phyloP scores from a whole-genome alignment of 1,140 invertebrate species.

The Anoplophora glabripennis region DNA sequence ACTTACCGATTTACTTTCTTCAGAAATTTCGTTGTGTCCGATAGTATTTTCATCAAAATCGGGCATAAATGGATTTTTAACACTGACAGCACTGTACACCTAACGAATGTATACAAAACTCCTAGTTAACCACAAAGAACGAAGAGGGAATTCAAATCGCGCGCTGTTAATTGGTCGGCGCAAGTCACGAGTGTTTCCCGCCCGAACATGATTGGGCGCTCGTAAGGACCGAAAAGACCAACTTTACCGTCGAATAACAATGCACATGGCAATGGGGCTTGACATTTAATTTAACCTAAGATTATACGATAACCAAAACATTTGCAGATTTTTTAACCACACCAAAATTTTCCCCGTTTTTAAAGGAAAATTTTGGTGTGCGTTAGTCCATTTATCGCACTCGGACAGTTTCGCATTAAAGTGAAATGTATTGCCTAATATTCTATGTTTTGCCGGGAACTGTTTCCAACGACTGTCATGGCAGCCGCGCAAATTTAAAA shows the following conservation, averaged over 20 bases:
- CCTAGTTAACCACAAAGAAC: conserved; percentile 40
- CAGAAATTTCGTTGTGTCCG: conserved; percentile 37
- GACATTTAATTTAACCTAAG: conserved; percentile 39
- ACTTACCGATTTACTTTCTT: conserved; percentile 42
- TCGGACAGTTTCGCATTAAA: neutral
- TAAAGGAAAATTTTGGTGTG: conserved; percentile 22
- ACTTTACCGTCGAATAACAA: conserved; percentile 27
- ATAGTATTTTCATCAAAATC: conserved; percentile 42
- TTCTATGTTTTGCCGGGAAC: conserved; percentile 32
- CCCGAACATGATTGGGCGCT: conserved; percentile 37
- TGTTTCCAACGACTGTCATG: conserved; percentile 31
- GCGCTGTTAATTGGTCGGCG: conserved; percentile 35
- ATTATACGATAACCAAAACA: conserved; percentile 4
- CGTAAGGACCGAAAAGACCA: conserved; percentile 19
- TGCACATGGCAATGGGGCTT: conserved; percentile 36
- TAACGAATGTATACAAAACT: conserved; percentile 49
- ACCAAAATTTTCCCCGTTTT: conserved; percentile 25
- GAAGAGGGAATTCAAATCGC: conserved; percentile 49
- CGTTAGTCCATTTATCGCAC: conserved; percentile 6
- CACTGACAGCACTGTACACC: conserved; percentile 47
- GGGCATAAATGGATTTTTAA: conserved; percentile 38
- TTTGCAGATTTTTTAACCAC: neutral
- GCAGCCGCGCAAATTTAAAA: conserved; percentile 27
- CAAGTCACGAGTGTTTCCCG: conserved; percentile 44
- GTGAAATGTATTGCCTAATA: conserved; percentile 6